Evolutionary conservation across 2,113 vertebrate genomes (phyloP).

Genomic region (Ivindomyrus marchei): DNA sequence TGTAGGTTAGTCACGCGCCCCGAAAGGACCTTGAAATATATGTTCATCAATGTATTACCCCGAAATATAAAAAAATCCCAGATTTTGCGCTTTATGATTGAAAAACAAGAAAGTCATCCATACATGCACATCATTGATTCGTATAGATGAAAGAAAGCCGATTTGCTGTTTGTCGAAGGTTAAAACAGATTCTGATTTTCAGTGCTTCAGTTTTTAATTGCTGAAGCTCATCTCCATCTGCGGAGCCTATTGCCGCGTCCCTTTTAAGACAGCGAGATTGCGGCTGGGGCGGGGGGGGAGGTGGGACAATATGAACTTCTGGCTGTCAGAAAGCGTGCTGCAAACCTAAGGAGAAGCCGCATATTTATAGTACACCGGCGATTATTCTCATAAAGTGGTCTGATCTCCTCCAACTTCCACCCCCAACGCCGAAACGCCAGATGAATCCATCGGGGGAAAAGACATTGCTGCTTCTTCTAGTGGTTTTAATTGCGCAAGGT

Average conservation of each 20-base stretch:
- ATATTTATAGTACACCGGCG: background rate
- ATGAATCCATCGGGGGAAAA: slow-evolving; percentile 45
- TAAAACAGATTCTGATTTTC: background rate
- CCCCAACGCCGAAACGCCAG: slow-evolving; percentile 24
- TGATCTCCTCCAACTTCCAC: slow-evolving; percentile 18
- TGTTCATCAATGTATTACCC: background rate
- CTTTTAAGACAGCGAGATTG: slow-evolving; percentile 24
- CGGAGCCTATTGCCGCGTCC: slow-evolving; percentile 1
- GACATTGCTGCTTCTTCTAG: slow-evolving; percentile 49
- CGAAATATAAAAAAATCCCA: background rate
- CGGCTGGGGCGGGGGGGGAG: slow-evolving; percentile 42
- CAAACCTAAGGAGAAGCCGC: slow-evolving; percentile 22
- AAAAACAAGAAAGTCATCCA: background rate
- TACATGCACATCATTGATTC: background rate
- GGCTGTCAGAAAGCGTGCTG: slow-evolving; percentile 35
- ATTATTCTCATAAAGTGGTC: background rate
- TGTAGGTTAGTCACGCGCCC: background rate
- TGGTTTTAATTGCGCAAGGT: slow-evolving; percentile 51
- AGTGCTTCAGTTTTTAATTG: background rate
- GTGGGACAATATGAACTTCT: slow-evolving; percentile 53
- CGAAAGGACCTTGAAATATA: background rate
- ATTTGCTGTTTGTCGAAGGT: background rate
- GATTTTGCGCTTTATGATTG: background rate
- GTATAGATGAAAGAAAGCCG: background rate
- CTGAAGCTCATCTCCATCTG: background rate